Base-by-base conservation (phyloP, 2,888 invertebrate genomes). In the Thyatira batis region DNA sequence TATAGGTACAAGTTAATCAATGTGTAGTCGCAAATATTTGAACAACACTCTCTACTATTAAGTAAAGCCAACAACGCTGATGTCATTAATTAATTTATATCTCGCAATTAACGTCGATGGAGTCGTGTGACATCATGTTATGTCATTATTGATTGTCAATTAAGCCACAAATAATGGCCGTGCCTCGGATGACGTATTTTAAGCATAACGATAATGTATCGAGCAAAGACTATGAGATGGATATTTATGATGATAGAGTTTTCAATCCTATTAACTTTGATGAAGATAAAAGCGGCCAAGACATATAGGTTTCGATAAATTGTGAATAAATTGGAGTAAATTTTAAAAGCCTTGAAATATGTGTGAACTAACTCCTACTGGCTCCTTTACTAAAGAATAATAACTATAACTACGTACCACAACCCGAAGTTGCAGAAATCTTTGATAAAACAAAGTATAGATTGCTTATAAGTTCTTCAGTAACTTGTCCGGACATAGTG, bases 41-140 rank as follows among this genome's bases (percentile, higher is more conserved):
- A 25, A 6, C 45, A 46, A n/a, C n/a, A 25, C 17, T 13, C 43
- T 45, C 20, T 20, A 20, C 20, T 20, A 13, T 30, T 10, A 25
- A 46, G 25, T 20, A 23, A 46, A 45, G 44, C 54, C 30, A 49
- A 57, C 54, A 60, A 55, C 11, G 8, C 17, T 5, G 17, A 39
- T 57, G 53, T 58, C 61, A 65, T 67, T 68, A 71, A 63, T 66
- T 65, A 66, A 72, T 73, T 65, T 73, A 62, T 66, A 57, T 55
- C 55, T 60, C 55, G 63, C 60, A 67, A 73, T 70, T 71, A 71
- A 55, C 61, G 61, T 65, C 58, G 60, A 65, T 63, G 55, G 57
- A 61, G 52, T 23, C 48, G 27, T 25, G 61, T 55, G 49, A 57
- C 57, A 49, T 59, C 56, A 54, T 54, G 58, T 58, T 46, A 50